phyloP scores from a whole-genome alignment of 2,888 invertebrate species.

The Prenolepis imparis region DNA sequence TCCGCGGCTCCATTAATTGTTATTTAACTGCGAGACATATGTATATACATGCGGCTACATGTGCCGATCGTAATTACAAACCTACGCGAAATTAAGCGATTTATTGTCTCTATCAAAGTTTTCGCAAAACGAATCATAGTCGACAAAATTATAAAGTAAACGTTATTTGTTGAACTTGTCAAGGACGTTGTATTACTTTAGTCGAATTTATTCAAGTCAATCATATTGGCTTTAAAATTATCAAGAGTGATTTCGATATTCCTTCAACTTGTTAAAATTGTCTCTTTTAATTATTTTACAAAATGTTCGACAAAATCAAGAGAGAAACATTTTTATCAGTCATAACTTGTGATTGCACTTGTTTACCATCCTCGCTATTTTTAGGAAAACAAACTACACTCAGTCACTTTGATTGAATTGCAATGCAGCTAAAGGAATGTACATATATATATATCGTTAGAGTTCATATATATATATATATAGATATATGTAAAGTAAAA shows the following conservation, averaged over 20 bases:
- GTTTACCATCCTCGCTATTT: background rate
- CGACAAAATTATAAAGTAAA: background rate
- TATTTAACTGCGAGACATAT: conserved; percentile 55
- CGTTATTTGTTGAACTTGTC: conserved; percentile 8
- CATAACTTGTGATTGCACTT: background rate
- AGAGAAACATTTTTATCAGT: background rate
- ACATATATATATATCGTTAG: background rate
- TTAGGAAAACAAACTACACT: conserved; percentile 15
- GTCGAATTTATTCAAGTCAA: background rate
- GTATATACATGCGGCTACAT: background rate
- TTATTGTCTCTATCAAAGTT: background rate
- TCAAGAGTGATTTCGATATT: conserved; percentile 7
- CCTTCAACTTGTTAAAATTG: conserved; percentile 14
- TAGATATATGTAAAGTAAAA: conserved; percentile 43
- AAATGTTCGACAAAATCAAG: background rate
- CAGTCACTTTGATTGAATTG: conserved; percentile 36
- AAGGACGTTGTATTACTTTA: background rate
- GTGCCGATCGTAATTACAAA: background rate
- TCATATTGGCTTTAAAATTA: background rate
- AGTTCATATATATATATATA: background rate
- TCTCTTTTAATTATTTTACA: conserved; percentile 1
- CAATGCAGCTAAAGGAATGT: conserved; percentile 49
- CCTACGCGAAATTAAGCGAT: background rate
- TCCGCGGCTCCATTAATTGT: conserved; percentile 59
- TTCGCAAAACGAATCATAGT: background rate